Evolutionary conservation across 2,797 vertebrate genomes (phyloP).

Genomic region (Bryconaethiops microstoma): DNA sequence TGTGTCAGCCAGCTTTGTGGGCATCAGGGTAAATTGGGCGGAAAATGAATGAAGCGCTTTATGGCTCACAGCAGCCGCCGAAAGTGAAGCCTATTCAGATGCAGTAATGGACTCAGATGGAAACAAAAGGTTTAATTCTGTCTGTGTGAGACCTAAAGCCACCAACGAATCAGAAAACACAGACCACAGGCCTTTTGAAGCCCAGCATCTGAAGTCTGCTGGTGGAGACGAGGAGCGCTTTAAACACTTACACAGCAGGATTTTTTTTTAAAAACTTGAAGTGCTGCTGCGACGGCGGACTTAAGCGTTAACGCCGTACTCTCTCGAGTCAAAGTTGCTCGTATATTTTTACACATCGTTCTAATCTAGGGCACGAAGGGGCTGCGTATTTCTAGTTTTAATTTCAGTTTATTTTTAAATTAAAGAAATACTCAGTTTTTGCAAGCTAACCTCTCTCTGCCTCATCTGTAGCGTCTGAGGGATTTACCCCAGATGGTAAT

Average conservation of each 20-base stretch:
- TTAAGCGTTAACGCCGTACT: neutral
- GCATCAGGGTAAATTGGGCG: slow-evolving; percentile 56
- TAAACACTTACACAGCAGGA: neutral
- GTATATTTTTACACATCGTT: neutral
- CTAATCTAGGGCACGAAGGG: neutral
- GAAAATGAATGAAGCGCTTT: slow-evolving; percentile 57
- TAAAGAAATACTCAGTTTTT: too few species aligned
- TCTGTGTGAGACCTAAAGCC: slow-evolving; percentile 12
- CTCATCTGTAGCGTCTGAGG: too few species aligned
- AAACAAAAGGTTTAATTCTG: slow-evolving; percentile 49
- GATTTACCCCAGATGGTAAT: too few species aligned
- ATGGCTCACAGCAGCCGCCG: slow-evolving; percentile 46
- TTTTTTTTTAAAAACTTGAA: neutral
- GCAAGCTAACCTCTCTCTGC: too few species aligned
- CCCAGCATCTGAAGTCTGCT: slow-evolving; percentile 4
- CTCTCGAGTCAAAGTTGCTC: neutral
- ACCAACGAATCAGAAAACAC: slow-evolving; percentile 6
- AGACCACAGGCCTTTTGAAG: neutral
- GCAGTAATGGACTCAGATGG: slow-evolving; percentile 33
- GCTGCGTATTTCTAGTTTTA: neutral
- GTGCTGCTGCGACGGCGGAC: neutral
- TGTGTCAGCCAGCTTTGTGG: slow-evolving; percentile 26
- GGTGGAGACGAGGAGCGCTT: neutral
- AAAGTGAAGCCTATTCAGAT: slow-evolving; percentile 50
- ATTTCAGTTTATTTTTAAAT: too few species aligned